phyloP scores from a whole-genome alignment of 2,888 invertebrate genomes.

The Eumacrocentrus americanus region DNA sequence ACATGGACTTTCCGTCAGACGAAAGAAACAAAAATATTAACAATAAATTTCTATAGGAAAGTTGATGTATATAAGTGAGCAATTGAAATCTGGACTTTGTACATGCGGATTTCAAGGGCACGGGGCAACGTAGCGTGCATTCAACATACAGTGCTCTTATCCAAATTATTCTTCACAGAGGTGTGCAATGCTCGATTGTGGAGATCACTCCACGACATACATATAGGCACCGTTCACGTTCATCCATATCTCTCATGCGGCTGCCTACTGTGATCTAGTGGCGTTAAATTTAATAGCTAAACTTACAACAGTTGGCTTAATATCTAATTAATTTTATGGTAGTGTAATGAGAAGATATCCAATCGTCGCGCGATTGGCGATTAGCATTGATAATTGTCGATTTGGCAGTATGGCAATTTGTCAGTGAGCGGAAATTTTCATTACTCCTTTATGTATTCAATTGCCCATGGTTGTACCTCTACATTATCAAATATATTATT shows the following conservation, averaged over 20 bases:
- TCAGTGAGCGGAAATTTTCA: slow-evolving; percentile 52
- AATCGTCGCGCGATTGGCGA: slow-evolving; percentile 56
- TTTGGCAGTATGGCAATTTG: slow-evolving; percentile 61
- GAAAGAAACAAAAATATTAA: no score
- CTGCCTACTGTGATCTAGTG: slow-evolving; percentile 19
- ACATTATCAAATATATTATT: not conserved
- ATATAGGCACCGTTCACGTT: slow-evolving; percentile 31
- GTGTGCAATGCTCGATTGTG: slow-evolving; percentile 25
- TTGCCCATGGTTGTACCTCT: slow-evolving; percentile 5
- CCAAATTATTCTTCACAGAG: slow-evolving; percentile 19
- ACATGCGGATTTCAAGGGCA: slow-evolving; percentile 51
- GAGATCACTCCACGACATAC: slow-evolving; percentile 41
- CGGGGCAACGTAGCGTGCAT: slow-evolving; percentile 52
- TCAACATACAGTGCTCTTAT: slow-evolving; percentile 52
- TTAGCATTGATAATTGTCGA: slow-evolving; percentile 57
- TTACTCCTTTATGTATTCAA: slow-evolving; percentile 28
- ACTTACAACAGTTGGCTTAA: slow-evolving; percentile 55
- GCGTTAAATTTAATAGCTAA: slow-evolving; percentile 42
- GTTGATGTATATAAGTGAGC: not conserved
- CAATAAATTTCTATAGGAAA: not conserved
- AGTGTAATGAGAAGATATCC: slow-evolving; percentile 56
- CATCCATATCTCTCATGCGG: slow-evolving; percentile 14
- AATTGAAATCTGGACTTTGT: slow-evolving; percentile 48
- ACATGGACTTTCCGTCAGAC: no score
- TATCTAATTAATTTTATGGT: slow-evolving; percentile 54